Evolutionary conservation across 2,888 invertebrate species (phyloP), one percentile per base, ranked within the genome.

Genomic region (Sphinx pinastri): DNA sequence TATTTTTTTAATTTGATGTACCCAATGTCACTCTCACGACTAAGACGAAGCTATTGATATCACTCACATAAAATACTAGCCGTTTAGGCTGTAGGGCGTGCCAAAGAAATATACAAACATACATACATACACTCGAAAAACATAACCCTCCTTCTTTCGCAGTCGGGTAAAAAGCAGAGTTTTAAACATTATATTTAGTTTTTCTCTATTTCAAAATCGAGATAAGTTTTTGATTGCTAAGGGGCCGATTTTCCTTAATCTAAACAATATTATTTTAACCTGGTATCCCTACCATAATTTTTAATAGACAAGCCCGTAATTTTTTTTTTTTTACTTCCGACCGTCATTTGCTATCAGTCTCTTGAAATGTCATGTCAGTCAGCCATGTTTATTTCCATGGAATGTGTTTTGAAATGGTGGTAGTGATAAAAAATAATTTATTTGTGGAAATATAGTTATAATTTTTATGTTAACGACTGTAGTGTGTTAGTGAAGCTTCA

Each of bases 331-430:
- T 74, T 68, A 71, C 73, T 78, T 77, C 74, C 71, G 71, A 58
- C 75, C 71, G 79, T 80, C 78, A 79, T 70, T 73, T 69, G 68
- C 38, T 1, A 38, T 75, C 77, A 78, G 83, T 83, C 77, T 77
- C 77, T 80, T 76, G 79, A 80, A 81, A 84, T 84, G 83, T 83
- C 84, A 84, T 79, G 78, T 87, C 88, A 90, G 93, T 93, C 93
- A 92, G 93, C 93, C 93, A 94, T 94, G 93, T 93, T 93, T 91
- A 89, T 89, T 92, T 84, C 87, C 79, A 73, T 80, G 81, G 90
- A 86, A 85, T 89, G 88, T 89, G 87, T 87, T 92, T 91, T 89
- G 89, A 91, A 91, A 91, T 91, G 89, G 92, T 93, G 91, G 88
- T 84, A 88, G 90, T 92, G 91, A 81, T 86, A 83, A 88, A 90